phyloP scores from a whole-genome alignment of 2,888 invertebrate species.

The Auanema freiburgensis region DNA sequence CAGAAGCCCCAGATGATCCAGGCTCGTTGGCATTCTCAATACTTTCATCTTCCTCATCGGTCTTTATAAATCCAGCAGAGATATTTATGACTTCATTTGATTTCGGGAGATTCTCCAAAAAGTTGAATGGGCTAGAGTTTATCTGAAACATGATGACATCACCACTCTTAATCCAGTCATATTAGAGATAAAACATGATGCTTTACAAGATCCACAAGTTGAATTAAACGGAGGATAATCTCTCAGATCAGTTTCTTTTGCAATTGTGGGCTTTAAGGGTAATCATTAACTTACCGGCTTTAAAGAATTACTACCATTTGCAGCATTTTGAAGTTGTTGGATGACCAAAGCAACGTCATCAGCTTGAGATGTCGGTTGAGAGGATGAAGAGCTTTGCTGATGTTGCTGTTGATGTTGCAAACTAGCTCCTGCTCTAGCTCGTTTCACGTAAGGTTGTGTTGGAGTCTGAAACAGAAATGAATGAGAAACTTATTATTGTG shows the following conservation, averaged over 20 bases:
- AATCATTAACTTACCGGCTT: background rate
- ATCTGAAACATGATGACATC: constrained; percentile 14
- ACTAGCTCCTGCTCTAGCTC: constrained; percentile 39
- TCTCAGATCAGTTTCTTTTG: background rate
- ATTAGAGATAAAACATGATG: constrained; percentile 5
- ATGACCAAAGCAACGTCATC: constrained; percentile 31
- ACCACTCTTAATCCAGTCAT: background rate
- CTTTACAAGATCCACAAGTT: background rate
- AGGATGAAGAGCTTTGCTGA: constrained; percentile 5
- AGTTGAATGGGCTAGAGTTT: constrained; percentile 26
- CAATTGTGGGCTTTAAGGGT: background rate
- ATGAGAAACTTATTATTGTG: too few species aligned
- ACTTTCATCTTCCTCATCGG: constrained; percentile 31
- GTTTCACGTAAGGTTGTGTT: constrained; percentile 58
- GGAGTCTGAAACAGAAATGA: constrained; percentile 53
- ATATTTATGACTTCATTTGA: constrained; percentile 50
- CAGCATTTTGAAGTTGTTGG: constrained; percentile 32
- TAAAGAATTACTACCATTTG: background rate
- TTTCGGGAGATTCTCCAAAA: constrained; percentile 47
- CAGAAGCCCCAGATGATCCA: constrained; percentile 17
- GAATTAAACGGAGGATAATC: background rate
- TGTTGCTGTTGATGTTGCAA: constrained; percentile 6
- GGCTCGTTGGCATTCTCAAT: constrained; percentile 27
- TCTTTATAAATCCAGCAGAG: constrained; percentile 36
- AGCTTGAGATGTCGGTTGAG: background rate